Evolutionary conservation across 2,797 vertebrate species (phyloP), one percentile per base, ranked within the genome.

Genomic region (Tinamus major): DNA sequence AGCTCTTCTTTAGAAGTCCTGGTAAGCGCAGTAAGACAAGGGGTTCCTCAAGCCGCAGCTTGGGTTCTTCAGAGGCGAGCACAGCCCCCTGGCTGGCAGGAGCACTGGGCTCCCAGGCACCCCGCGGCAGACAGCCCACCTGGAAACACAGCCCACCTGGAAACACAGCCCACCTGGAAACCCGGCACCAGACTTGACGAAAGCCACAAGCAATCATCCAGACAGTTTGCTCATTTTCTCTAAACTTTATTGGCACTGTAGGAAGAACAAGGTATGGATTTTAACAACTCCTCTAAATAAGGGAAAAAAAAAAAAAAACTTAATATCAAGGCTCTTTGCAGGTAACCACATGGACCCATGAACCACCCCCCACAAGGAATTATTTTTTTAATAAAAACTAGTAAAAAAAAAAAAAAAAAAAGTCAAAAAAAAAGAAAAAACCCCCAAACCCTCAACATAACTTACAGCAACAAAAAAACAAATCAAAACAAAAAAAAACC

Each of bases 181-280:
- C 33, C 65, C 42, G 53, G 37, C 75, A 20, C 17, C 2, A 42
- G 20, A 51, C 42, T 51, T 31, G 27, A 62, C 94, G 79, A 21
- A 91, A 86, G 65, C 14, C 64, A 74, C 19, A 46, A 96, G 56
- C 51, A 92, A 97, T 88, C 62, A 96, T 62, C 15, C 94, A 96
- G 79, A 96, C 96, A 94, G 44, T 89, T 88, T 86, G 70, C 55
- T 96, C 87, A 94, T 85, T 97, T 94, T 96, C 93, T 96, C 95
- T 96, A 95, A 97, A 97, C 90, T 98, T 98, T 98, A 98, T 98
- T 98, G 97, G 98, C 97, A 98, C 97, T 97, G 97, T 90, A 97
- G 91, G 94, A 97, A 97, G 94, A 94, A 98, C 70, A 97, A 68
- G 95, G 95, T 79, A 96, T 68, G 93, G 72, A 90, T 96, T 96